Conservation (phyloP, 2,113 vertebrate species). For the Leptobrachium leishanense region DNA sequence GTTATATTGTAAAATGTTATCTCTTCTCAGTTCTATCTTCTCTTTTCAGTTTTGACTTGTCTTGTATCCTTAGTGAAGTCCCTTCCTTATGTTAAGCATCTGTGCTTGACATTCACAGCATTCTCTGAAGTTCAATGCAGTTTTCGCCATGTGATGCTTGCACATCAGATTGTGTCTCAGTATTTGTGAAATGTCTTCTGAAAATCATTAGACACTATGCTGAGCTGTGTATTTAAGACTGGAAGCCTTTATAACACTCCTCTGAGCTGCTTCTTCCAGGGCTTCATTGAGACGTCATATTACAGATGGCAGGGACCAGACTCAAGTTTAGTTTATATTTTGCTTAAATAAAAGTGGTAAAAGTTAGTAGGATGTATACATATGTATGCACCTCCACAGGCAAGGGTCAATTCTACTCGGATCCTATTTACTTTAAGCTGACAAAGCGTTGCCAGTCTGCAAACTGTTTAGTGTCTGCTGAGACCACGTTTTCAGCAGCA, state of each 20-base stretch:
- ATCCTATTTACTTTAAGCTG: background rate
- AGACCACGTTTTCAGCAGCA: no score
- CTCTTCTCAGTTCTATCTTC: no score
- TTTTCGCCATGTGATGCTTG: no score
- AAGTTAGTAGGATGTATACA: background rate
- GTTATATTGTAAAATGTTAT: no score
- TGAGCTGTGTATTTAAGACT: background rate
- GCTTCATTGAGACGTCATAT: background rate
- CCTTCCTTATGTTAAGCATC: no score
- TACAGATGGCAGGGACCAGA: background rate
- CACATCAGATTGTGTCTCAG: no score
- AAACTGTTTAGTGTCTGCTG: background rate
- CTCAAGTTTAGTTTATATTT: background rate
- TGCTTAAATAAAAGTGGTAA: conserved; percentile 8
- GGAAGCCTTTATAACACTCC: background rate
- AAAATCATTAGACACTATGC: no score
- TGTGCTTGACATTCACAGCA: no score
- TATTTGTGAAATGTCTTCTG: no score
- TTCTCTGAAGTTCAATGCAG: no score
- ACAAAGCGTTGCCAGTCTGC: background rate
- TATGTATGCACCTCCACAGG: background rate
- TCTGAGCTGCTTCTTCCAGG: background rate
- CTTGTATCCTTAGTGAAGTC: no score
- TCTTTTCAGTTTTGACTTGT: no score
- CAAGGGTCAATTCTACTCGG: conserved; percentile 2